phyloP scores from a whole-genome alignment of 2,113 vertebrate species.

The Erythrolamprus reginae region DNA sequence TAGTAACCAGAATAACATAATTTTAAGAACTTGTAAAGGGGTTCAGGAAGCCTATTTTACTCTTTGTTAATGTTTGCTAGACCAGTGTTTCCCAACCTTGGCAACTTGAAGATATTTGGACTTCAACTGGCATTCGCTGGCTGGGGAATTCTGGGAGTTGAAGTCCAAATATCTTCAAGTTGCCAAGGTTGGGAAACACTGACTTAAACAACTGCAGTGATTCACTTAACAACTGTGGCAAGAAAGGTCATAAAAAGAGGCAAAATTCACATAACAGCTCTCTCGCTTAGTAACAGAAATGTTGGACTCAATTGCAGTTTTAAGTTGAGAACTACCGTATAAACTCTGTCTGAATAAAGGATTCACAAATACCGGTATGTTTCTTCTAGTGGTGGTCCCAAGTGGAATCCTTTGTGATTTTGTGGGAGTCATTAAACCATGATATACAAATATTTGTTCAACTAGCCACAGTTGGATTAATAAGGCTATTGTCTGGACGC shows the following conservation, averaged over 20 bases:
- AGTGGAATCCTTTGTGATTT: not conserved
- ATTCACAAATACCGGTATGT: not conserved
- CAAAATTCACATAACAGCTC: not conserved
- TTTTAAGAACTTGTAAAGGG: not conserved
- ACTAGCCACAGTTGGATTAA: not conserved
- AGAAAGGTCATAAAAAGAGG: not conserved
- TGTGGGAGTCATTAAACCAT: not conserved
- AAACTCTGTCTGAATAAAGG: not conserved
- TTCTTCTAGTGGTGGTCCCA: not conserved
- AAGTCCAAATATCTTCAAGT: no score
- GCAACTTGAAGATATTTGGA: no score
- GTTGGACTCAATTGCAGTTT: not conserved
- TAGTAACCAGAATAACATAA: not conserved
- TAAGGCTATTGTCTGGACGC: not conserved
- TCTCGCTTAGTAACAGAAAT: not conserved
- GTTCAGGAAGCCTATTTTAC: not conserved
- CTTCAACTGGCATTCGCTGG: no score
- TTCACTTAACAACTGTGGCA: not conserved
- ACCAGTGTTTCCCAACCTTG: no score
- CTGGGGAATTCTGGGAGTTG: no score
- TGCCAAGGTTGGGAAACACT: no score
- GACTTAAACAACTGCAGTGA: not conserved
- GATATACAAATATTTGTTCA: not conserved
- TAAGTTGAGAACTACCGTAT: not conserved
- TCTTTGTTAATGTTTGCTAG: not conserved